Conservation (phyloP, 2,113 vertebrate species). For the Aegotheles bennettii region DNA sequence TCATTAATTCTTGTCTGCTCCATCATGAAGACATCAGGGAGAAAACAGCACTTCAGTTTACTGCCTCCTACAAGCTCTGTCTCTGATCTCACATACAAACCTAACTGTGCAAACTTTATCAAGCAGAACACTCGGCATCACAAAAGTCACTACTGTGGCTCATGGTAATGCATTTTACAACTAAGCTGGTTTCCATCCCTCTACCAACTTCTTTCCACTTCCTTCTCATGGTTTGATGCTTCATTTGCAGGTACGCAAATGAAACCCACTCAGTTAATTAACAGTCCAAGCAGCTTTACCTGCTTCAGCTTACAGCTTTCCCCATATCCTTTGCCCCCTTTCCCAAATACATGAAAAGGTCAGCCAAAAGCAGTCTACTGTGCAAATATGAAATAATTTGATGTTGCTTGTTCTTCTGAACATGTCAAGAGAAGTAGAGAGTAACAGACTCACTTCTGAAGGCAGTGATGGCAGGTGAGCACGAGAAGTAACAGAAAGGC, state of each 20-base stretch:
- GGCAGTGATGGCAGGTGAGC: background rate
- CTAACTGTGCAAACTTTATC: background rate
- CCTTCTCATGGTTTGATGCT: background rate
- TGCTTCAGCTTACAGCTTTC: background rate
- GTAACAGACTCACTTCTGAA: slow-evolving; percentile 52
- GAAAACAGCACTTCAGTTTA: background rate
- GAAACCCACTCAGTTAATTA: background rate
- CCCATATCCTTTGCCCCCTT: background rate
- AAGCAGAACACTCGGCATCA: background rate
- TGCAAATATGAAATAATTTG: background rate
- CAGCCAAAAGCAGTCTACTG: background rate
- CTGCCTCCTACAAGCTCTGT: background rate
- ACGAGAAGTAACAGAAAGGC: background rate
- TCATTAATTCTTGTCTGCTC: background rate
- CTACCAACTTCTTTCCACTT: background rate
- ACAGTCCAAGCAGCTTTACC: background rate
- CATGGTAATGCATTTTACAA: background rate
- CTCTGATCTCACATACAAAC: background rate
- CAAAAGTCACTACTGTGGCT: background rate
- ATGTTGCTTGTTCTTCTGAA: background rate
- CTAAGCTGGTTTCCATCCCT: background rate
- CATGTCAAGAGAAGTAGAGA: background rate
- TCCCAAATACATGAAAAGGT: background rate
- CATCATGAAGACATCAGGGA: background rate
- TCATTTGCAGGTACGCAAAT: background rate